These are phyloP conservation scores for Nephila pilipes DNA, from an alignment of 1,140 invertebrate species.

Conservation along the genomic window DNA sequence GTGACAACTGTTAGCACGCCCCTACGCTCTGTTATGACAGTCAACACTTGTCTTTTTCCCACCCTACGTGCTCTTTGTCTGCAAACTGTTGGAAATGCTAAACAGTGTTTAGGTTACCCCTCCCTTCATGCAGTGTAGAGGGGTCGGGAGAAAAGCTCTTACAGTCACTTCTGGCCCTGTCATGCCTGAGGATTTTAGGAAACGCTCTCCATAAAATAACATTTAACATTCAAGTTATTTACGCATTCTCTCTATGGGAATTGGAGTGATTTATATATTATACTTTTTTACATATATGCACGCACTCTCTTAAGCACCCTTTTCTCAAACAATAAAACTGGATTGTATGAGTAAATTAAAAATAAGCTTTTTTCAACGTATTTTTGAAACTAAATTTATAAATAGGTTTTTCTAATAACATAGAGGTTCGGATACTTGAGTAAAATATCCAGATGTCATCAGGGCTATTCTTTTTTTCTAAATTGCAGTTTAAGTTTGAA, in stretches of 20 bases:
- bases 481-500: too few species aligned
- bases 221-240: neutral
- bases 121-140: neutral
- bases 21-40: constrained; percentile 69
- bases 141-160: neutral
- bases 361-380: neutral
- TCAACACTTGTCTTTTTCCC: constrained; percentile 72
- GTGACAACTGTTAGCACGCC: constrained; percentile 74
- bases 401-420: neutral
- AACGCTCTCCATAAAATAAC: constrained; percentile 51
- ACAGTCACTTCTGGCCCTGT: constrained; percentile 19
- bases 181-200: neutral
- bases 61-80: constrained; percentile 49
- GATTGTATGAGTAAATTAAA: neutral
- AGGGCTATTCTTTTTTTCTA: too few species aligned
- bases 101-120: constrained; percentile 1
- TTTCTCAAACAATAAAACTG: neutral
- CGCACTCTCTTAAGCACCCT: neutral
- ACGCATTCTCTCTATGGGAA: neutral
- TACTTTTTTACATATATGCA: neutral
- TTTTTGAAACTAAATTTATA: neutral
- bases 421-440: too few species aligned
- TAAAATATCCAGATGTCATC: neutral
- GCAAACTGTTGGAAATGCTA: constrained; percentile 44
- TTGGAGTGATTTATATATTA: constrained; percentile 11